Base-by-base conservation (phyloP, 2,113 vertebrate genomes). In the Phycodurus eques region DNA sequence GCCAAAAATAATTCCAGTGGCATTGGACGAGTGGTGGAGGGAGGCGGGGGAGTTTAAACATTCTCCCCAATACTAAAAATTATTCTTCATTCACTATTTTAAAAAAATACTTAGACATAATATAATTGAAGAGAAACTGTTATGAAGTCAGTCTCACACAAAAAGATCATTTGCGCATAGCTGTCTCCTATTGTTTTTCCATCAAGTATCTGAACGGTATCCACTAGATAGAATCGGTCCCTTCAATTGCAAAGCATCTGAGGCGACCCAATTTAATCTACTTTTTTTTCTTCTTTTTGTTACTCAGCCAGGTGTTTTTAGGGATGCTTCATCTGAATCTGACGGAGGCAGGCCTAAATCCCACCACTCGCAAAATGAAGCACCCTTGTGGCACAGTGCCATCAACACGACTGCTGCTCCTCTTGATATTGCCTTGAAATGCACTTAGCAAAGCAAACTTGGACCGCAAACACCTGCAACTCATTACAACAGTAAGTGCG, bases 361-460 rank as follows among this genome's bases (percentile, higher is more conserved):
- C 49, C 49, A 2, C 17, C 64, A 65, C 67, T 20, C 12, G 70
- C 15, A 20, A 54, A 76, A 49, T 66, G 73, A 82, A 80, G 72
- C 71, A 77, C 66, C 63, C 65, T 66, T 0, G 35, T 75, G 73
- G 70, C 81, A 61, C 56, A 49, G 57, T 59, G 75, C 77, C 76
- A 73, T 68, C 43, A 57, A 71, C 31, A 11, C 13, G 69, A 53
- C 72, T 77, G 53, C 69, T 77, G 56, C n/a, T 54, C 53, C 66
- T 78, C 64, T 60, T 35, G 59, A 62, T 57, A 8, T 31, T 68
- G 63, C 66, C 71, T 68, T 78, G 77, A 72, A 68, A 43, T 33
- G 49, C 75, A 62, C 81, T 83, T 74, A 76, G 70, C 79, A 42
- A 78, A 84, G 71, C 62, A 74, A 75, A 77, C 72, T 79, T 80